Evolutionary conservation across 2,888 invertebrate species (phyloP), one percentile per base, ranked within the genome.

Genomic region (Drosophila nr. fundita): DNA sequence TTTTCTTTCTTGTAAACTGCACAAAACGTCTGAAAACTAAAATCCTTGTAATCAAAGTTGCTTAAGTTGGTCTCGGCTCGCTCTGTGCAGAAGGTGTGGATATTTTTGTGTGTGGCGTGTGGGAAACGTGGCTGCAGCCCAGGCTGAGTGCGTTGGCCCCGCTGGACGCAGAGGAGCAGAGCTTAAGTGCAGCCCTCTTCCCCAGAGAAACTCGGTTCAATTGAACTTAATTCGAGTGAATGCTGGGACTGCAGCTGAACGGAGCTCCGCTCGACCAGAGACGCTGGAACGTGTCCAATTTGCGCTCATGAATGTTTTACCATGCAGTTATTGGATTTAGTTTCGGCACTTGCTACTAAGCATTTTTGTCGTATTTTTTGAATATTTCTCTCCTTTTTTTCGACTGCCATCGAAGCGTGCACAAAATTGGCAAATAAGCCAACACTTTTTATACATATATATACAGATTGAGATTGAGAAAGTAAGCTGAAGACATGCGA

Each of bases 251-350:
- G 72, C 69, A 73, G 49, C 61, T 61, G 40, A 65, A 64, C 32
- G 34, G 53, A 68, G 52, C 71, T 60, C 63, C 63, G 62, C 48
- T 64, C 61, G 52, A 13, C 24, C n/a, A 4, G 40, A 71, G 84
- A 67, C 65, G 65, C 64, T 61, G 75, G 55, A 77, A 87, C 87
- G 87, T 87, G 87, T 89, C 89, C 90, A 90, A 87, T 88, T 90
- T 90, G 81, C 69, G 78, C 80, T 90, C 88, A 88, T 88, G 89
- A 90, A 88, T 88, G 82, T 90, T 91, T 91, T 76, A 88, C 80
- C 83, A 83, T 88, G 73, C 80, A 80, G 86, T 78, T 78, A 81
- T 88, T 88, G 81, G 90, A 83, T 89, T 88, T 90, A 85, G 76
- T 81, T 87, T 89, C 69, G 61, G 82, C 81, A 83, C 81, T 90